phyloP scores from a whole-genome alignment of 2,113 vertebrate genomes.

The Mesembrinibis cayennensis region DNA sequence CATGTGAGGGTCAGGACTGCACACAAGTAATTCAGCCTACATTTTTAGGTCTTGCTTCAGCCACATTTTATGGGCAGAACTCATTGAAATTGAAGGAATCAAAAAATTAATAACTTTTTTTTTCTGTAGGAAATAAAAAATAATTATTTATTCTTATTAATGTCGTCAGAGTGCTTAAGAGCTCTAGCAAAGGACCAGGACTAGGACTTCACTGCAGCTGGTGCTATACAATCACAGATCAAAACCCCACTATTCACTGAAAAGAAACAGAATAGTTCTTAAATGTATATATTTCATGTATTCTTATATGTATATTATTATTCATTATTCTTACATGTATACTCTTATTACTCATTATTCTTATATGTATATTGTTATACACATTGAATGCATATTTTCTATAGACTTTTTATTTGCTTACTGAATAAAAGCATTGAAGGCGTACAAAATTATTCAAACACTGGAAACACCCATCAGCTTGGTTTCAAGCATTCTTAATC shows the following conservation, averaged over 20 bases:
- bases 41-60: not conserved
- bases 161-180: not conserved
- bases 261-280: not conserved
- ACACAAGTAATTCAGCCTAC: not conserved
- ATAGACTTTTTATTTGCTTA: not conserved
- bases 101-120: not conserved
- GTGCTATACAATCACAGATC: not conserved
- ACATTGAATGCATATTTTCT: not conserved
- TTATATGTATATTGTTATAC: not conserved
- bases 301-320: not conserved
- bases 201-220: not conserved
- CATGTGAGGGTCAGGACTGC: not conserved
- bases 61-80: not conserved
- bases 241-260: not conserved
- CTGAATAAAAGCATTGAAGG: not conserved
- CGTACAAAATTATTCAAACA: not conserved
- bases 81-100: not conserved
- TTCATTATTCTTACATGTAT: too few relatives aligned
- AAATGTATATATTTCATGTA: not conserved
- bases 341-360: too few relatives aligned
- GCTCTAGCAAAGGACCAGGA: not conserved
- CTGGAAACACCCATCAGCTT: not conserved
- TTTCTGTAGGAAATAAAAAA: not conserved
- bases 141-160: not conserved
- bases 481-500: not conserved